Base-by-base conservation (phyloP, 2,797 vertebrate species). In the Todus mexicanus region DNA sequence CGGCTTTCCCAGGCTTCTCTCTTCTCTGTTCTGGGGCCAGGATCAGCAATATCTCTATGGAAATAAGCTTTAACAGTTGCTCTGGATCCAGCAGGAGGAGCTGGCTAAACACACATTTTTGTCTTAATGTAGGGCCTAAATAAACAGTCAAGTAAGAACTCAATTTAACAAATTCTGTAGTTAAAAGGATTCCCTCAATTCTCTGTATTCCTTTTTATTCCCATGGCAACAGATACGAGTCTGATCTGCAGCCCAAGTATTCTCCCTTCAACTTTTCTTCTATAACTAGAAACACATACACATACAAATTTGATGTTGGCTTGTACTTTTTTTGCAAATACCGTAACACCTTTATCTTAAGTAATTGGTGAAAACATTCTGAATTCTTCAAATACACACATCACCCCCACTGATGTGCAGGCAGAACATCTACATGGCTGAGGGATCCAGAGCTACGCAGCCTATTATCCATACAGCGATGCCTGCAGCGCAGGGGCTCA, bases 41-140 rank as follows among this genome's bases (percentile, higher is more conserved):
- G 43, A 92, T 91, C 85, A 96, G 89, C 91, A 95, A 83, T 43
- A 84, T 85, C 73, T 75, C 84, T 66, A 4, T 33, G 78, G 93
- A 94, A 96, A 92, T 80, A 72, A 92, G 81, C 48, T 70, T 65
- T 75, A 94, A 89, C 37, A 75, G 63, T 81, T 96, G 92, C 87
- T 89, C 82, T n/a, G 56, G 84, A 78, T 94, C 92, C 93, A 96
- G 93, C 89, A 96, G 92, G 95, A 96, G 93, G 93, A 95, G 94
- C 89, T 95, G 93, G 90, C 93, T 96, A 95, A 95, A 87, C 51
- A 26, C 87, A 91, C 29, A 81, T 66, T 94, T 92, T 94, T 89
- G 79, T 90, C 72, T 94, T 96, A 83, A 93, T 75, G 89, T 89
- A 78, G 63, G 66, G 92, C 93, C 87, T 95, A 94, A 94, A 89